Base-by-base conservation (phyloP, 2,113 vertebrate species). In the Canis aureus region DNA sequence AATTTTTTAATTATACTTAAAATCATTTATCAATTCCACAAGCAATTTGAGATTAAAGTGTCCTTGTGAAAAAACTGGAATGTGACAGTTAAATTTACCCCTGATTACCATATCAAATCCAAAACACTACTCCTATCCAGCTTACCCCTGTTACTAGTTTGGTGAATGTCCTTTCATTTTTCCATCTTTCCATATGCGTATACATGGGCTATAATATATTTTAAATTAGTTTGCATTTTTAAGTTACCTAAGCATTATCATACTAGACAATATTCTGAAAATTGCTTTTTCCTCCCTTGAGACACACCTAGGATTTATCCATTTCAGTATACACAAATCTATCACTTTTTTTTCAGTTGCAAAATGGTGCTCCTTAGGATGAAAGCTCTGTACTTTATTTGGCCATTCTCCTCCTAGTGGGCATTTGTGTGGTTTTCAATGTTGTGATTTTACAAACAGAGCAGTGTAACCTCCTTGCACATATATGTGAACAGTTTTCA, bases 1-100 rank as follows among this genome's bases (percentile, higher is more conserved):
- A 55, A 49, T 85, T 60, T 95, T 19, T 86, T 43, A 79, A 60
- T 96, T 83, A 17, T 79, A 94, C 73, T 91, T 57, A 83, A 95
- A 95, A 81, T 53, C 80, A 88, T 13, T 49, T 22, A 32, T 71
- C 12, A 12, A 12, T 67, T 84, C 51, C 20, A 59, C 3, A 86
- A 62, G 32, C 25, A n/a, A 85, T 64, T 11, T 38, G 35, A 81
- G 53, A 67, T 88, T 16, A 71, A 60, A 25, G 55, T 27, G 32
- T 57, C 69, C 64, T 71, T 71, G 35, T 27, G 71, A 51, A 57
- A 78, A 71, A 55, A 29, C 15, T 78, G 22, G 79, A 86, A 51
- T 60, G 29, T 49, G 53, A 71, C 2, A 5, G 27, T 73, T 29
- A n/a, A 55, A 38, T 29, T 88, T 83, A 81, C 8, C 32, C 32